Percentiles rank a stretch among this genome's conserved stretches.
Evolutionary conservation across 2,113 vertebrate species (phyloP).

Genomic region (Macquaria ambigua): DNA sequence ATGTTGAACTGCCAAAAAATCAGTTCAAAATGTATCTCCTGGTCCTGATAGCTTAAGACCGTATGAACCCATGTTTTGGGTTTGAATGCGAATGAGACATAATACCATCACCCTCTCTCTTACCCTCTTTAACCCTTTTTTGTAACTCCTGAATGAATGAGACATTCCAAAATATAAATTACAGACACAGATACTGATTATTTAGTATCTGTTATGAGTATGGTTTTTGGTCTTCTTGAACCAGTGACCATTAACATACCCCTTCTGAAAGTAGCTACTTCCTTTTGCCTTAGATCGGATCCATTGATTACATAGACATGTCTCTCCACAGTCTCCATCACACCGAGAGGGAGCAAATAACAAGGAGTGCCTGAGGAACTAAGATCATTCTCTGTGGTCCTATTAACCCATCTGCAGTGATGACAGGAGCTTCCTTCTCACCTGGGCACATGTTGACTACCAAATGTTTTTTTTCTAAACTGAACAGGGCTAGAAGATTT

Average conservation of each 20-base stretch:
- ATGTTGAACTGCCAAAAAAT: not conserved
- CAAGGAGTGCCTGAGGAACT: not conserved
- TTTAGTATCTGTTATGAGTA: not conserved
- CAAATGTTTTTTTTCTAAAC: not conserved
- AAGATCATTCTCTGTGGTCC: not conserved
- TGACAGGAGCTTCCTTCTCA: constrained; percentile 39
- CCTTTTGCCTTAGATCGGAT: constrained; percentile 21
- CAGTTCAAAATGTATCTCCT: not conserved
- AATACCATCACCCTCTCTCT: not conserved
- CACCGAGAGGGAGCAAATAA: constrained; percentile 8
- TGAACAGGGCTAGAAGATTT: not conserved
- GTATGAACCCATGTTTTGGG: not conserved
- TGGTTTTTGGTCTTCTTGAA: not conserved
- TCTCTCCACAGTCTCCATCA: constrained; percentile 22
- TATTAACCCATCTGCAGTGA: constrained; percentile 5
- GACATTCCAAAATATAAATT: not conserved
- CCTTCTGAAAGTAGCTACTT: not conserved
- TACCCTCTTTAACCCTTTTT: not conserved
- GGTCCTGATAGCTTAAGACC: not conserved
- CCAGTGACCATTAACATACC: not conserved
- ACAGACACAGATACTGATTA: not conserved
- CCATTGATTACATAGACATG: constrained; percentile 20
- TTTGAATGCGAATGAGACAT: not conserved
- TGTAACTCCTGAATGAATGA: not conserved
- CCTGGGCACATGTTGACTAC: constrained; percentile 1